Conservation (phyloP, 2,888 invertebrate genomes). For the Cordilura impudica region DNA sequence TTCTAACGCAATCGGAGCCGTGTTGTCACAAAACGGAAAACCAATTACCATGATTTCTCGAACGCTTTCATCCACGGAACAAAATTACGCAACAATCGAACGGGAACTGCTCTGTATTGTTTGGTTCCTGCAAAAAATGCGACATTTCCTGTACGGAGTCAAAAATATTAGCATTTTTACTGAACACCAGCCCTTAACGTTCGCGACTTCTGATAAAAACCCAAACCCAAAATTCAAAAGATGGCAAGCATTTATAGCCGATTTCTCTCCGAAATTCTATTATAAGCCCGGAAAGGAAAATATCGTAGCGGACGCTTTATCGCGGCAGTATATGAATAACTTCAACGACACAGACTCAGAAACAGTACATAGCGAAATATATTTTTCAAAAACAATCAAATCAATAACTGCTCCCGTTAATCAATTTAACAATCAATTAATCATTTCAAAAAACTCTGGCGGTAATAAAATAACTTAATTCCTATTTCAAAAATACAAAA, state of each 20-base stretch:
- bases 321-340: neutral
- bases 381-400: slow-evolving; percentile 5
- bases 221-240: slow-evolving; percentile 28
- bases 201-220: slow-evolving; percentile 30
- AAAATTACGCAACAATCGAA: slow-evolving; percentile 24
- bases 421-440: neutral
- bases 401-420: slow-evolving; percentile 7
- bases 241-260: slow-evolving; percentile 24
- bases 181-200: slow-evolving; percentile 27
- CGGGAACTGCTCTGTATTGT: slow-evolving; percentile 18
- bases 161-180: slow-evolving; percentile 27
- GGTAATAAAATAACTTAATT: neutral
- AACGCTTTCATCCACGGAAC: slow-evolving; percentile 18
- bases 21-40: neutral
- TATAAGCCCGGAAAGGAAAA: no score
- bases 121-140: slow-evolving; percentile 20
- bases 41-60: slow-evolving; percentile 19
- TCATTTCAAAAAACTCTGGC: neutral
- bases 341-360: neutral
- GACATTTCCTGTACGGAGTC: slow-evolving; percentile 26
- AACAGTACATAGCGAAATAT: slow-evolving; percentile 12
- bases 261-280: slow-evolving; percentile 1
- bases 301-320: no score
- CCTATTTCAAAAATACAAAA: slow-evolving; percentile 1
- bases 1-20: neutral